Percentiles rank a stretch among this genome's conserved stretches.
phyloP scores from a whole-genome alignment of 2,797 vertebrate genomes.

The Euphonia xanthogaster region DNA sequence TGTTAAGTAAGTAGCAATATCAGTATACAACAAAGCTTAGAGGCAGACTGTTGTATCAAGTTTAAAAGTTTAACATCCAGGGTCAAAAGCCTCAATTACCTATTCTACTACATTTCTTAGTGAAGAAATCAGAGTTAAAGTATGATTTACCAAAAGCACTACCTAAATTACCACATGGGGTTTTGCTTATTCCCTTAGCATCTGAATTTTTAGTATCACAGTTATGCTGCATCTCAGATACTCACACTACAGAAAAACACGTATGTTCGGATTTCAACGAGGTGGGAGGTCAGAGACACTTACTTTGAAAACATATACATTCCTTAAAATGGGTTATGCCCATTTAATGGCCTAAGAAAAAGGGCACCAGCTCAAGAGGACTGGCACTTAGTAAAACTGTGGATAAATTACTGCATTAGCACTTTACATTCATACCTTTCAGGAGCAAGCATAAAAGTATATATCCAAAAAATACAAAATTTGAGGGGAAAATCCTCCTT shows the following conservation, averaged over 20 bases:
- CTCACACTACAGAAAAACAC: neutral
- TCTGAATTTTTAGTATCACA: neutral
- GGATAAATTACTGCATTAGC: constrained; percentile 60
- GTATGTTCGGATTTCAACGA: neutral
- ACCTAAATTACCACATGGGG: neutral
- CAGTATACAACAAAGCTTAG: constrained; percentile 74
- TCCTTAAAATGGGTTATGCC: constrained; percentile 59
- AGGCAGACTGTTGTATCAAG: constrained; percentile 72
- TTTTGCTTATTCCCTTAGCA: neutral
- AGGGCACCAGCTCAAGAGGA: constrained; percentile 30
- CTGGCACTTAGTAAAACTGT: constrained; percentile 47
- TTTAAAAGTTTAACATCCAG: constrained; percentile 74
- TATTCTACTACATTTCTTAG: constrained; percentile 46
- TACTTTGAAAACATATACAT: constrained; percentile 73
- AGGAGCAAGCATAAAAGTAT: constrained; percentile 11
- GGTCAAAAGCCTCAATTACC: constrained; percentile 67
- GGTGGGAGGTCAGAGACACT: constrained; percentile 69
- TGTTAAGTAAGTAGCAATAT: constrained; percentile 76
- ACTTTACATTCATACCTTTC: neutral
- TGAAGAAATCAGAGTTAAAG: constrained; percentile 12
- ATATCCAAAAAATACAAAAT: neutral
- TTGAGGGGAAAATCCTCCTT: neutral
- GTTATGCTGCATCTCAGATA: constrained; percentile 10
- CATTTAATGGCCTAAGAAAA: constrained; percentile 54
- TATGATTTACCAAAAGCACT: neutral